phyloP scores from a whole-genome alignment of 1,140 invertebrate genomes.

The Drosophila mauritiana region DNA sequence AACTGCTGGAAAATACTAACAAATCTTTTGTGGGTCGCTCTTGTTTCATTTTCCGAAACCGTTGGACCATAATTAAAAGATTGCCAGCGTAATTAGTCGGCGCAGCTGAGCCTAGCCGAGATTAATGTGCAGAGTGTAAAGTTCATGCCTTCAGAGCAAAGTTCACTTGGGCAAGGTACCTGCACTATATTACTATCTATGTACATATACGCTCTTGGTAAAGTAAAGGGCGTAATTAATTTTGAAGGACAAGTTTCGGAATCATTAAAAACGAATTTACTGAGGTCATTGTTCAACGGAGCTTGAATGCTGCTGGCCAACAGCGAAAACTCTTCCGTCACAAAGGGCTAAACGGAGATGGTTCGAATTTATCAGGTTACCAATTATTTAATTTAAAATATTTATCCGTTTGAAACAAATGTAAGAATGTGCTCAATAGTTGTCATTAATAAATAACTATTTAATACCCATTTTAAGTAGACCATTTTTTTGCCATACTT shows the following conservation, averaged over 20 bases:
- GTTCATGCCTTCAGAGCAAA: constrained; percentile 32
- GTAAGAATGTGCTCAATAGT: too few species aligned
- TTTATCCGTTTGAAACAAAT: too few species aligned
- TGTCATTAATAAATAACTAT: too few species aligned
- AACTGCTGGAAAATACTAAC: constrained; percentile 34
- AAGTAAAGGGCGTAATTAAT: constrained; percentile 55
- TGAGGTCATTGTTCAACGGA: constrained; percentile 39
- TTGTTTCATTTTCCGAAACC: constrained; percentile 60
- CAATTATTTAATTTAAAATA: background rate
- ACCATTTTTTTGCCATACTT: background rate
- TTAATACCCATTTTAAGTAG: too few species aligned
- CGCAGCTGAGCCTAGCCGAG: constrained; percentile 39
- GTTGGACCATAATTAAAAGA: constrained; percentile 70
- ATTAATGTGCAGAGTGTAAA: constrained; percentile 47
- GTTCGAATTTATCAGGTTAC: background rate
- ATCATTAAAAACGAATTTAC: constrained; percentile 54
- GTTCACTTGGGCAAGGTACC: constrained; percentile 7
- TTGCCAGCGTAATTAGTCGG: constrained; percentile 67
- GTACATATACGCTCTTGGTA: background rate
- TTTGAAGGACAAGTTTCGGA: constrained; percentile 47
- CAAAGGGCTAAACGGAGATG: background rate
- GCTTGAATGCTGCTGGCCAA: constrained; percentile 19
- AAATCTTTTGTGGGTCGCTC: constrained; percentile 53
- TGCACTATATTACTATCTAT: background rate
- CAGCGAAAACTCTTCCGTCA: constrained; percentile 8